Conservation (phyloP, 2,113 vertebrate genomes). For the Bujurquina vittata region DNA sequence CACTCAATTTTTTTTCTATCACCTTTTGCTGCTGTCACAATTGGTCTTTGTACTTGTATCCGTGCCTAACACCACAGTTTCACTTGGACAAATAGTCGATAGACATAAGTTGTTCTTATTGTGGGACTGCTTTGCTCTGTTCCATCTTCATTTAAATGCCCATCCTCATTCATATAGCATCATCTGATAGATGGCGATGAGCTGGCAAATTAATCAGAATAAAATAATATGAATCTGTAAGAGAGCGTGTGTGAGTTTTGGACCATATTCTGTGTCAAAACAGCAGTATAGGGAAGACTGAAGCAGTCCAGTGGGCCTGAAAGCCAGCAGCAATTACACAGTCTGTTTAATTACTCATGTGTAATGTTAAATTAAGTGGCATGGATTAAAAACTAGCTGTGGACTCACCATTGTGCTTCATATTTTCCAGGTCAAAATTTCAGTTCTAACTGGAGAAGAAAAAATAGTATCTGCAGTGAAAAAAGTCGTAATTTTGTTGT, state of each 20-base stretch:
- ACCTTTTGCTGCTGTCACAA: slow-evolving; percentile 34
- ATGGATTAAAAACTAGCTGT: background rate
- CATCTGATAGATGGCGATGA: background rate
- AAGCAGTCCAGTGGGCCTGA: background rate
- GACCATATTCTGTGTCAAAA: background rate
- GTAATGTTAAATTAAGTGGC: background rate
- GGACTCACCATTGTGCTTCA: background rate
- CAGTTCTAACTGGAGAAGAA: background rate
- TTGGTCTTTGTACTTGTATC: slow-evolving; percentile 14
- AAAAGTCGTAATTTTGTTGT: background rate
- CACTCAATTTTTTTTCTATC: slow-evolving; percentile 10
- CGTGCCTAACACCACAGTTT: background rate
- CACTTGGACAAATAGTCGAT: background rate
- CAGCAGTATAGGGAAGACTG: background rate
- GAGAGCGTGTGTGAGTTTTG: background rate
- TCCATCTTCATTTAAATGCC: background rate
- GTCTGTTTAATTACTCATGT: background rate
- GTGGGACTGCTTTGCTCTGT: background rate
- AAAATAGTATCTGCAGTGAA: background rate
- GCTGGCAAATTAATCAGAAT: background rate
- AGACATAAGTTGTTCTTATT: background rate
- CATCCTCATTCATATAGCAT: background rate
- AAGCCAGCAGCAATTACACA: background rate
- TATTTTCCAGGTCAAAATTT: background rate
- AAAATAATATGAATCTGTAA: background rate